Evolutionary conservation across 2,113 vertebrate species (phyloP).

Genomic region (Morone chrysops): DNA sequence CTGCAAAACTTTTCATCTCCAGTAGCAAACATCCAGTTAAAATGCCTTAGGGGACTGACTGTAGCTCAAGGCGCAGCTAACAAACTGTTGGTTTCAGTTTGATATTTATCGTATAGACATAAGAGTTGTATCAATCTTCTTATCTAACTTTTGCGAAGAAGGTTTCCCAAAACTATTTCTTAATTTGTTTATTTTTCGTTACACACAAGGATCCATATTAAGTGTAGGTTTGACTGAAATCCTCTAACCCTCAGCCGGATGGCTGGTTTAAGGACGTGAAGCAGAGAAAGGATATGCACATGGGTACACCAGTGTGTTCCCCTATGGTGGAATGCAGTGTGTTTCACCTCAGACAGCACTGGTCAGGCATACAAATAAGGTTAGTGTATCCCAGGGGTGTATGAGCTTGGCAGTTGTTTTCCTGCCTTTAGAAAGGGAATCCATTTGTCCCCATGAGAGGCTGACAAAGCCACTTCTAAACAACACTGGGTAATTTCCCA

Average conservation of each 20-base stretch:
- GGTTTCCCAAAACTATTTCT: neutral
- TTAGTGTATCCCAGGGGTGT: constrained; percentile 53
- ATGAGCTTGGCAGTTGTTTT: constrained; percentile 55
- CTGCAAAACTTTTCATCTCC: neutral
- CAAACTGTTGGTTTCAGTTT: neutral
- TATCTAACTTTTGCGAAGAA: neutral
- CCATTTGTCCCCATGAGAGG: constrained; percentile 53
- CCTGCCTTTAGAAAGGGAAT: constrained; percentile 57
- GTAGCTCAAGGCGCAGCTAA: neutral
- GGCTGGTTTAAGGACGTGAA: constrained; percentile 20
- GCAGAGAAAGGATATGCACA: constrained; percentile 20
- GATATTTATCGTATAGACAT: neutral
- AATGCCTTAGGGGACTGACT: neutral
- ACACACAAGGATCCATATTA: neutral
- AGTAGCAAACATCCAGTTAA: constrained; percentile 1
- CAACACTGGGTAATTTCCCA: constrained; percentile 17
- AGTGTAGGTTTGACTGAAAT: neutral
- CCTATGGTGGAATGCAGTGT: constrained; percentile 25
- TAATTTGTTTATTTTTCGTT: neutral
- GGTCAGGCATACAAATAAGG: constrained; percentile 69
- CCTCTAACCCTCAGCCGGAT: neutral
- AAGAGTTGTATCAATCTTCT: neutral
- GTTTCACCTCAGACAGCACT: constrained; percentile 46
- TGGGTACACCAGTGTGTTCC: constrained; percentile 4
- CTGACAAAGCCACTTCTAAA: constrained; percentile 43